Base-by-base conservation (phyloP, 2,113 vertebrate species). In the Anser brachyrhynchus region DNA sequence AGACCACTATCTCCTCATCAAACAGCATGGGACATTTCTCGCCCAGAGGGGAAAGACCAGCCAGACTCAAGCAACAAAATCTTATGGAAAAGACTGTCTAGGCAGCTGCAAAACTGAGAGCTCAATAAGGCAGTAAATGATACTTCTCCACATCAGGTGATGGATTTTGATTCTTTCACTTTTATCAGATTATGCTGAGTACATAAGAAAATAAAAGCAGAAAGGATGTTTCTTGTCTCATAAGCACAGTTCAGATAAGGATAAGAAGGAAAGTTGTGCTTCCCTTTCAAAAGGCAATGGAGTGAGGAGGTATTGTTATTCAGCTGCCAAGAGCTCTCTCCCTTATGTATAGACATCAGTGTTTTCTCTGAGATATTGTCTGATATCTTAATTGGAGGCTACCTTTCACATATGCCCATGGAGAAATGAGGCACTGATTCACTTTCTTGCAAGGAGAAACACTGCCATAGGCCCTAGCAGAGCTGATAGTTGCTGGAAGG, bases 131-230 rank as follows among this genome's bases (percentile, higher is more conserved):
- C 67, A 78, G 59, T 81, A 89, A 92, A 93, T 55, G 84, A 94
- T 41, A 90, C 46, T 90, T 90, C 82, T 88, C 52, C 72, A 74
- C 83, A 94, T 96, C 92, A 86, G 85, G 85, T 96, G 94, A 96
- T 71, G 39, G 90, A 96, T 96, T 96, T 96, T 95, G 92, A 95
- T 96, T 95, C 90, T 94, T 92, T 89, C 90, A 52, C 85, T 95
- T 92, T 94, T 96, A 97, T 97, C 95, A 96, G 93, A 96, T 96
- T 97, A 96, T 96, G 83, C 83, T 89, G 90, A 96, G 85, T 90
- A 95, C 92, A 95, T 81, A 79, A 81, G 92, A 97, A 96, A 96
- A 96, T 96, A 95, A 97, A 97, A 93, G 93, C 83, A 93, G 75
- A 86, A 96, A 90, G 46, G 67, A 92, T 96, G 96, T 91, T 95